Conservation (phyloP, 1,140 invertebrate genomes). For the Proales similis region DNA sequence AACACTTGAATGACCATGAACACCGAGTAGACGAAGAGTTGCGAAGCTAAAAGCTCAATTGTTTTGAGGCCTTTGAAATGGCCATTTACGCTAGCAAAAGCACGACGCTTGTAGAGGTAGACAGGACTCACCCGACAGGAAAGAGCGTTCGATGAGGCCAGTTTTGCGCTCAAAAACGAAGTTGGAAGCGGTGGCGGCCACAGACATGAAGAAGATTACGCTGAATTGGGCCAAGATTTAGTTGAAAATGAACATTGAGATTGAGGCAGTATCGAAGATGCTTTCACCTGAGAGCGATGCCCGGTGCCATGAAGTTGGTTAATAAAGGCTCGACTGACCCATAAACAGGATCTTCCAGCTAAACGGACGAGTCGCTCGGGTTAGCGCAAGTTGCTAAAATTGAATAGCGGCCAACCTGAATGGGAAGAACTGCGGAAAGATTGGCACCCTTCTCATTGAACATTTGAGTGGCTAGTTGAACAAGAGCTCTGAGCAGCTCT, state of each 20-base stretch:
- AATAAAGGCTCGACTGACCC: constrained; percentile 70
- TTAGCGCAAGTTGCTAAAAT: not conserved
- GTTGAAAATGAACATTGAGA: not conserved
- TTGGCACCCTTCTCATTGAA: constrained; percentile 39
- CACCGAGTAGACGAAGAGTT: constrained; percentile 22
- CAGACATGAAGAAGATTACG: constrained; percentile 87
- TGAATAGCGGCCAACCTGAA: constrained; percentile 39
- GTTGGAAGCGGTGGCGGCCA: constrained; percentile 83
- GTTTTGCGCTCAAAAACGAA: constrained; percentile 72
- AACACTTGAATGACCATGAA: constrained; percentile 29
- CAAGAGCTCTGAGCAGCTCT: constrained; percentile 69
- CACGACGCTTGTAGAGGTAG: constrained; percentile 1
- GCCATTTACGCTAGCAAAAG: not conserved
- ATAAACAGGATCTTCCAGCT: constrained; percentile 31
- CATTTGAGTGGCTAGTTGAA: constrained; percentile 54
- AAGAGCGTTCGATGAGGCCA: constrained; percentile 45
- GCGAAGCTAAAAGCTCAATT: constrained; percentile 7
- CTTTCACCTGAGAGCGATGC: constrained; percentile 73
- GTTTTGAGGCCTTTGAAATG: constrained; percentile 16
- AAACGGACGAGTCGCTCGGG: constrained; percentile 24
- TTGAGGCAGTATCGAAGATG: not conserved
- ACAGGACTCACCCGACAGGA: constrained; percentile 39
- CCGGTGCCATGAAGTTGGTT: constrained; percentile 88
- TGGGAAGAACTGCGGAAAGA: constrained; percentile 5
- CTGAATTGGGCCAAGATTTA: too few relatives aligned